These are phyloP conservation scores for Lamellibrachia columna DNA, from an alignment of 2,888 invertebrate species.

Conservation along the genomic window DNA sequence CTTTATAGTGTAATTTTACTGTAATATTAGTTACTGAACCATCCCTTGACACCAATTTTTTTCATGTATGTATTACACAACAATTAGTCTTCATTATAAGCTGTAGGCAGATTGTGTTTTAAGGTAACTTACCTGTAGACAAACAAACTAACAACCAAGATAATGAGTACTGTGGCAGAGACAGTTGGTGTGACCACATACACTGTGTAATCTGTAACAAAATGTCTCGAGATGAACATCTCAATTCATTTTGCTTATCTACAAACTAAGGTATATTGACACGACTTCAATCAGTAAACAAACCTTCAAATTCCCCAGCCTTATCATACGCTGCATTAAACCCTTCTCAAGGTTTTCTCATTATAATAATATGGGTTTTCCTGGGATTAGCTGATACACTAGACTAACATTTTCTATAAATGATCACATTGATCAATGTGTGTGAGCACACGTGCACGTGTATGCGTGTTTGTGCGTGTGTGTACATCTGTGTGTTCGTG, in stretches of 20 bases:
- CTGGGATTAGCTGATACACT: background rate
- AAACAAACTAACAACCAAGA: constrained; percentile 26
- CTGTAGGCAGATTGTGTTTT: background rate
- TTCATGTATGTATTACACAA: background rate
- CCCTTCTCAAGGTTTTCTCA: background rate
- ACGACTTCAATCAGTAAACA: background rate
- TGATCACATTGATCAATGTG: background rate
- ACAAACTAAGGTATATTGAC: background rate
- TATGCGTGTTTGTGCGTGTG: background rate
- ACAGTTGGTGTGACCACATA: constrained; percentile 32
- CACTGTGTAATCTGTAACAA: constrained; percentile 23
- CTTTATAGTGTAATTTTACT: background rate
- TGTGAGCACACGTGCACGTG: background rate
- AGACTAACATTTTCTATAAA: background rate
- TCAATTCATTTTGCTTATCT: background rate
- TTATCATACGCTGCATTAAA: background rate
- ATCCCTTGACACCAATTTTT: background rate
- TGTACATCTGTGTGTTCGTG: background rate
- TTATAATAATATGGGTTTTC: background rate
- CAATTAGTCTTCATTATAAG: background rate
- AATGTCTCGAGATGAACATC: background rate
- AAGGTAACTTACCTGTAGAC: constrained; percentile 35
- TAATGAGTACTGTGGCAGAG: constrained; percentile 20
- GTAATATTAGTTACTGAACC: background rate
- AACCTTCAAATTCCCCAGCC: background rate